A percentile compares a stretch with the other conserved stretches of the same genome.
Conservation (phyloP, 1,140 invertebrate species). For the Atta colombica region DNA sequence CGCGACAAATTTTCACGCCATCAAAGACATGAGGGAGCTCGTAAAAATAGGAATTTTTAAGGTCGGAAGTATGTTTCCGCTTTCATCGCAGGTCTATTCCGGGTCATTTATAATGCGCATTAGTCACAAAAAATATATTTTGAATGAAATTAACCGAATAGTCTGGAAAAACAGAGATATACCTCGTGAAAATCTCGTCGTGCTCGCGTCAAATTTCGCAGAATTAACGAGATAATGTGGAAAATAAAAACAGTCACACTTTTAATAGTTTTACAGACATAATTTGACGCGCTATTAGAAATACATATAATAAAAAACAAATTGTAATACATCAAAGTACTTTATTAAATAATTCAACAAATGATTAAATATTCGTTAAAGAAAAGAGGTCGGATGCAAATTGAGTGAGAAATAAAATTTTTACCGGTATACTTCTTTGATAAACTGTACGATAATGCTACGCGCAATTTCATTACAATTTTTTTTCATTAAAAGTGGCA, state of each 20-base stretch:
- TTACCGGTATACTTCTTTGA: conserved; percentile 30
- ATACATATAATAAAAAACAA: conserved; percentile 20
- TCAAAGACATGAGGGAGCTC: background rate
- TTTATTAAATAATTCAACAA: conserved; percentile 45
- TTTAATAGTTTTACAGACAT: background rate
- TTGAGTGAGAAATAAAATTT: conserved; percentile 37
- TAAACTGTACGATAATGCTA: conserved; percentile 37
- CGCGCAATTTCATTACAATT: conserved; percentile 41
- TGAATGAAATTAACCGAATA: conserved; percentile 14
- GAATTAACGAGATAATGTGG: background rate
- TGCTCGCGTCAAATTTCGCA: background rate
- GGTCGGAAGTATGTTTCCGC: background rate
- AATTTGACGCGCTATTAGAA: background rate
- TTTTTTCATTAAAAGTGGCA: conserved; percentile 17
- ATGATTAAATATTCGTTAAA: conserved; percentile 50
- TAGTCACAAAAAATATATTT: conserved; percentile 12
- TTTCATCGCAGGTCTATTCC: conserved; percentile 14
- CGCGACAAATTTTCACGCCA: conserved; percentile 30
- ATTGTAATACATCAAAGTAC: background rate
- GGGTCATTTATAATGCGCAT: background rate
- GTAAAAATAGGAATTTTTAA: conserved; percentile 42
- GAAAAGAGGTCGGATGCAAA: conserved; percentile 47
- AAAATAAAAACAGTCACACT: background rate
- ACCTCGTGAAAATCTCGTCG: background rate
- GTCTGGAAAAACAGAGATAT: background rate